Evolutionary conservation across 2,113 vertebrate genomes (phyloP), one percentile per base, ranked within the genome.

Genomic region (Gobius niger): DNA sequence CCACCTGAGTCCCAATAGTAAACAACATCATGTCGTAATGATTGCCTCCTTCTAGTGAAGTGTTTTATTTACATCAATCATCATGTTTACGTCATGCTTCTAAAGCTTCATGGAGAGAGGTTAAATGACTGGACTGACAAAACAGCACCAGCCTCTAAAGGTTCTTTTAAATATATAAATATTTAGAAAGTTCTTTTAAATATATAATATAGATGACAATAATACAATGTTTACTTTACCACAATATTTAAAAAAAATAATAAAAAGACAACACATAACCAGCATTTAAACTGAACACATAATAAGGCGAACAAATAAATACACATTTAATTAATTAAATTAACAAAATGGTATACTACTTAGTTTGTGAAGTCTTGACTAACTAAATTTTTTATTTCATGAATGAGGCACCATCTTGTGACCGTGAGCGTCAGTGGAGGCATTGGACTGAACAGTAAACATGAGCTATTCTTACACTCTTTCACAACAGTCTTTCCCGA

Each of bases 401-500:
- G 50, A 40, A 51, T 44, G 9, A 24, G 6, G 65, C 71, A 72
- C 44, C 18, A 62, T 78, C 42, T 71, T 15, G 42, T 74, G 82
- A 81, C 71, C 15, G n/a, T 85, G 73, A 82, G 47, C 42, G 63
- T 67, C 47, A 41, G 24, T 34, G 1, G 67, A 3, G 14, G 47
- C 54, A 70, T 76, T 12, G 84, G 83, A 75, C 73, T 40, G 54
- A 51, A 47, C 67, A 19, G 49, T 78, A 70, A 81, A 85, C 80
- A 85, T 50, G 61, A 44, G 68, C 81, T 91, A 89, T 91, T 88
- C 82, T 89, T 91, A 84, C 77, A 79, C 73, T 80, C 70, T 88
- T 79, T 73, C 87, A 78, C 77, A 83, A 86, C 57, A 1, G 15
- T 47, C 46, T 44, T 15, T 34, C 15, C 74, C 61, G 73, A 68